Evolutionary conservation across 2,888 invertebrate species (phyloP).

Genomic region (Euplagia quadripunctaria): DNA sequence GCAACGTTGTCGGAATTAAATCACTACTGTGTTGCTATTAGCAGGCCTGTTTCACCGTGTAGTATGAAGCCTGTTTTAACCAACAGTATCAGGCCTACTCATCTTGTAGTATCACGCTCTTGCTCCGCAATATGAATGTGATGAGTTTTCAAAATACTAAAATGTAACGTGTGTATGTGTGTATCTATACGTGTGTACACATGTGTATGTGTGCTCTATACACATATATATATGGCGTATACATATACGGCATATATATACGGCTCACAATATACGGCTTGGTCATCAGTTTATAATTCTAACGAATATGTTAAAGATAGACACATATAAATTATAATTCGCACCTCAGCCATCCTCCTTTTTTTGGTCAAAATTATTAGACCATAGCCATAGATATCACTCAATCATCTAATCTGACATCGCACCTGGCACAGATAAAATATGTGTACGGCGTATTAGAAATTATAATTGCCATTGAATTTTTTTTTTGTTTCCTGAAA

Average conservation of each 20-base stretch:
- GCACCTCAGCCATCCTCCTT: neutral
- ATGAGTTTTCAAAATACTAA: neutral
- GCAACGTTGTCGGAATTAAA: constrained; percentile 66
- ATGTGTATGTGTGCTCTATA: too few relatives aligned
- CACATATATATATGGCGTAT: too few relatives aligned
- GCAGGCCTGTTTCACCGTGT: constrained; percentile 13
- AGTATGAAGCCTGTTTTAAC: neutral
- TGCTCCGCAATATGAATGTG: too few relatives aligned
- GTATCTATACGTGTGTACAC: too few relatives aligned
- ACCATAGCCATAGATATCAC: neutral
- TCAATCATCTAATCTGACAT: too few relatives aligned
- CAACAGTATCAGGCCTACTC: neutral
- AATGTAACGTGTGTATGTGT: too few relatives aligned
- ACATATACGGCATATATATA: too few relatives aligned
- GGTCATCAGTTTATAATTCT: neutral
- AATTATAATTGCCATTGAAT: too few relatives aligned
- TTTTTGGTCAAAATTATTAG: too few relatives aligned
- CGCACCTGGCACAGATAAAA: too few relatives aligned
- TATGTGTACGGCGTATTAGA: too few relatives aligned
- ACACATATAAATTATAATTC: neutral
- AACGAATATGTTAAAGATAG: neutral
- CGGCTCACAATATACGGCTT: neutral
- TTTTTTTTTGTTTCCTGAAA: too few relatives aligned
- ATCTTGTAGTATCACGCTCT: neutral
- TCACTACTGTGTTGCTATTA: constrained; percentile 46